Base-by-base conservation (phyloP, 2,888 invertebrate genomes). In the Muscina levida region DNA sequence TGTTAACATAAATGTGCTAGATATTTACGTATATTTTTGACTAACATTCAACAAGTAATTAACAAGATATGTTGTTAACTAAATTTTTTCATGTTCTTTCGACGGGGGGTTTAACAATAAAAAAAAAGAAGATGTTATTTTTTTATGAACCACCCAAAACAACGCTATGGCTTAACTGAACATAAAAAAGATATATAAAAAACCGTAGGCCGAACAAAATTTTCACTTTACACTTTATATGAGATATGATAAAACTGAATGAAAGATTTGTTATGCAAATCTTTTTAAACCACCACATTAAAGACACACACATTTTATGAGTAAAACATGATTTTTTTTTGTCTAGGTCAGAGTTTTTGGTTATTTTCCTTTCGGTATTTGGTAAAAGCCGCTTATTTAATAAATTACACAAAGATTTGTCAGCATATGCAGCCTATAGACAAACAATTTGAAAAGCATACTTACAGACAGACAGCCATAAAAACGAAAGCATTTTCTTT, bases 351-450 rank as follows among this genome's bases (percentile, higher is more conserved):
- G n/a, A 42, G 46, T 46, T 46, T 46, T 1, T 5, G 15, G 15
- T 46, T 46, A 13, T 42, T 42, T 42, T 42, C n/a, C n/a, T 42
- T 42, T 2, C 17, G 1, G 46, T 5, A 6, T 19, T 17, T 48
- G 4, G 19, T 17, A n/a, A 48, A 48, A 48, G 48, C 48, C 48
- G 48, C 48, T 48, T 48, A n/a, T n/a, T n/a, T n/a, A 48, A 48
- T 17, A 48, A 48, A 48, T 48, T 48, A 19, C 1, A 5, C 19
- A 2, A 17, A 48, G 3, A 48, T 48, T 44, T 44, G 42, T 44
- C 42, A 44, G 13, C 42, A 44, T 2, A 31, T 8, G 31, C 4
- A 3, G 8, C 31, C 31, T n/a, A n/a, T n/a, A 31, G 31, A 5
- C 31, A 31, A 8, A 8, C 31, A 31, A 3, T 31, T 3, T 5